Evolutionary conservation across 2,113 vertebrate species (phyloP), one percentile per base, ranked within the genome.

Genomic region (Plotosus lineatus): DNA sequence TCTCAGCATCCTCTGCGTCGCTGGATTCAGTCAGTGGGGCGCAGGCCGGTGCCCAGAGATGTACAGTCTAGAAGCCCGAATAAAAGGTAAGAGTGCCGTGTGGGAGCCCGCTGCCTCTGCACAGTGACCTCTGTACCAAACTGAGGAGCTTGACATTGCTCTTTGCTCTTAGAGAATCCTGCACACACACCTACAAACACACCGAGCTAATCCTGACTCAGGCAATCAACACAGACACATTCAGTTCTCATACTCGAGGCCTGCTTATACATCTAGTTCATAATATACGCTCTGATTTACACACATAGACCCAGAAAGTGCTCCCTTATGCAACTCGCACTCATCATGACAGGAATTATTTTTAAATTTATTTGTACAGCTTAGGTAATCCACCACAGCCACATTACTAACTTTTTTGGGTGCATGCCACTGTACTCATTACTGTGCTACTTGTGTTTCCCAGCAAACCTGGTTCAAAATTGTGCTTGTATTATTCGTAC

Each of bases 41-140:
- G 86, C 72, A 87, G 61, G 1, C 90, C 91, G 17, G 17, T 82
- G 0, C 56, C 10, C 44, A 77, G 85, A 17, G 87, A 85, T 0
- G 86, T 87, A 17, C 91, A 90, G 86, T 82, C 88, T 72, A 87
- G 80, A 38, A 73, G 85, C 80, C 89, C 90, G 2, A 90, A 88
- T 21, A 89, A 89, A 36, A 94, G 93, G 93, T 94, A 94, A 94
- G 93, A 90, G 81, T 23, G 17, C 28, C 0, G 38, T 38, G 68
- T 44, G 46, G 75, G 72, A 73, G 58, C 50, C 21, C 8, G 19
- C 26, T 65, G 14, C n/a, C 28, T 6, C 23, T 2, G 0, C 38
- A 14, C n/a, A 4, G 60, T 65, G 31, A 15, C 46, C 61, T 36
- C 26, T 82, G 61, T 68, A 26, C 61, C 50, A 51, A 36, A 23